Percentiles rank a stretch among this genome's conserved stretches.
Conservation (phyloP, 2,113 vertebrate species). For the Plecotus auritus region DNA sequence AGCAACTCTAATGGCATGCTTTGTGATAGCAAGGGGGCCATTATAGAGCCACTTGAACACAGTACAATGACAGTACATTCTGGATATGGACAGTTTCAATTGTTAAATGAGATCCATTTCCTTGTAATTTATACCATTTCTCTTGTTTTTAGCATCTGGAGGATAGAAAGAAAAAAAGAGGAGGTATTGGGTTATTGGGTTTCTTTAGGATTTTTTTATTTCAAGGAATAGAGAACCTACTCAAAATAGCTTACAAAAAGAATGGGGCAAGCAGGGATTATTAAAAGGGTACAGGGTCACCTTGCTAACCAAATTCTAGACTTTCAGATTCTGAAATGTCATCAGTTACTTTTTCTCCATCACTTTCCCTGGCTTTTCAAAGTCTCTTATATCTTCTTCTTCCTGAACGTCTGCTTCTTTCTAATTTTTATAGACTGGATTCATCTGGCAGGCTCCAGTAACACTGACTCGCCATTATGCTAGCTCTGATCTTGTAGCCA, state of each 20-base stretch:
- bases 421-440: not conserved
- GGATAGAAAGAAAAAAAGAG: not conserved
- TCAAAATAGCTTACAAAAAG: not conserved
- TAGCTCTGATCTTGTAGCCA: not conserved
- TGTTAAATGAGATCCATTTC: not conserved
- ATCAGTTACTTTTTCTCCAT: not conserved
- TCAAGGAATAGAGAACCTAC: not conserved
- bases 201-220: not conserved
- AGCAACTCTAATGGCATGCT: not conserved
- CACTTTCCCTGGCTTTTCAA: not conserved
- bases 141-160: not conserved
- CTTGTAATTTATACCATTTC: not conserved
- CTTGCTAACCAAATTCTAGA: not conserved
- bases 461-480: not conserved
- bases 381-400: not conserved
- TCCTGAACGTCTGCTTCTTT: constrained; percentile 25
- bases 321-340: not conserved
- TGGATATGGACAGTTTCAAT: not conserved
- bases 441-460: not conserved
- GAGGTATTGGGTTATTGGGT: not conserved
- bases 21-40: not conserved
- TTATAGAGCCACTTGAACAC: not conserved
- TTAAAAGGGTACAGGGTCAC: not conserved
- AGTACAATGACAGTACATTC: not conserved
- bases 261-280: not conserved